Evolutionary conservation across 2,113 vertebrate genomes (phyloP).

Genomic region (Pyxicephalus adspersus): DNA sequence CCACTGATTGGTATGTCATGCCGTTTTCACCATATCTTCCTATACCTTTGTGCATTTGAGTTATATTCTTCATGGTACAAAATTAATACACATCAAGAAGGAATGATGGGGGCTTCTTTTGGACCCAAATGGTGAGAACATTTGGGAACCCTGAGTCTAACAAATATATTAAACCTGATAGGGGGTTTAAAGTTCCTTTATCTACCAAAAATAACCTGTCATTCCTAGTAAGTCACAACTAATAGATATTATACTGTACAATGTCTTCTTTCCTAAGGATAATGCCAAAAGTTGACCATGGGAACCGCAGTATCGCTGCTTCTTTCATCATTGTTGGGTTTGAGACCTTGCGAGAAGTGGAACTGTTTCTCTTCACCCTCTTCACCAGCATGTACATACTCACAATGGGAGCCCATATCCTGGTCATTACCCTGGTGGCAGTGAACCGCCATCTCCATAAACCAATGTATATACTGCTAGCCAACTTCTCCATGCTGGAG

Average conservation of each 20-base stretch:
- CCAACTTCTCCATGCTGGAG: constrained; percentile 44
- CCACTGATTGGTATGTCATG: too few relatives aligned
- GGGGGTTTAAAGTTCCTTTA: too few relatives aligned
- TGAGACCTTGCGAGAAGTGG: constrained; percentile 35
- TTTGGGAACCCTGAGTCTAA: too few relatives aligned
- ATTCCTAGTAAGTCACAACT: too few relatives aligned
- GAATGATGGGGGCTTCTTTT: too few relatives aligned
- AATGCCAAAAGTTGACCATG: constrained; percentile 18
- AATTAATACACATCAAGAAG: too few relatives aligned
- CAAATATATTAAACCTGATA: too few relatives aligned
- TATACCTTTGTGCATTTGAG: too few relatives aligned
- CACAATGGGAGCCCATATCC: constrained; percentile 30
- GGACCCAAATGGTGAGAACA: too few relatives aligned
- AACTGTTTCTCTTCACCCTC: constrained; percentile 28
- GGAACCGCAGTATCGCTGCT: constrained; percentile 20
- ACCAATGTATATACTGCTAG: constrained; percentile 52
- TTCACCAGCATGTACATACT: constrained; percentile 42
- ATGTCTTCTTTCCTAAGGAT: constrained; percentile 14
- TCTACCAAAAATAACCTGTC: too few relatives aligned
- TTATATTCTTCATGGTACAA: too few relatives aligned
- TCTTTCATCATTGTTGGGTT: constrained; percentile 48
- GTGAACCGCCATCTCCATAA: constrained; percentile 38
- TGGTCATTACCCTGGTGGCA: constrained; percentile 33
- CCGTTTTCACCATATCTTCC: too few relatives aligned
- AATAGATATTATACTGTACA: neutral